Percentiles rank a stretch among this genome's conserved stretches.
These are phyloP conservation scores for Proteles cristata DNA, from an alignment of 2,113 vertebrate genomes.

Conservation along the genomic window DNA sequence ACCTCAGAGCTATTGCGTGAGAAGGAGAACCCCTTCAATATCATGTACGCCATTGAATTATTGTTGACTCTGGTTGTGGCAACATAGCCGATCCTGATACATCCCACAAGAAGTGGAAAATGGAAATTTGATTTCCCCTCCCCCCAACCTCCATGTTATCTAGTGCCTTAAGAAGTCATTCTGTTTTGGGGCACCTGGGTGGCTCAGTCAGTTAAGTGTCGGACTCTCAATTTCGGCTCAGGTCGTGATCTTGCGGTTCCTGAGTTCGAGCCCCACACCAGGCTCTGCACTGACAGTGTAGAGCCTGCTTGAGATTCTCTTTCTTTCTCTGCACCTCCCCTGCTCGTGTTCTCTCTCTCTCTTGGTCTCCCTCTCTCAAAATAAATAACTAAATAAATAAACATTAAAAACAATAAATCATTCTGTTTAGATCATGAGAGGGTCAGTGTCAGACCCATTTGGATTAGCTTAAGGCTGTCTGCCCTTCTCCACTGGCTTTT, in stretches of 20 bases:
- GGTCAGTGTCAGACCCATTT: neutral
- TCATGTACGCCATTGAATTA: neutral
- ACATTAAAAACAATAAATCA: neutral
- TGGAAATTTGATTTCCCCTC: neutral
- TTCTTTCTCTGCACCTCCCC: no score
- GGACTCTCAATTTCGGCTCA: no score
- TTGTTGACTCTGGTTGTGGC: neutral
- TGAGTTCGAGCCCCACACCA: no score
- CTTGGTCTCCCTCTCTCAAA: no score
- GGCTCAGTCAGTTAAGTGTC: no score
- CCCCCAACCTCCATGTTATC: neutral
- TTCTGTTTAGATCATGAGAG: neutral
- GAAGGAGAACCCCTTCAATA: neutral
- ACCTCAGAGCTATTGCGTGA: neutral
- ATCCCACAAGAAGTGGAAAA: neutral
- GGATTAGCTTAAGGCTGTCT: neutral
- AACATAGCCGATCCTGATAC: neutral
- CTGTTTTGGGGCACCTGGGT: neutral
- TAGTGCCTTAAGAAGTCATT: neutral
- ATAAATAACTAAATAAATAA: no score
- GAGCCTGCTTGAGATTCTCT: no score
- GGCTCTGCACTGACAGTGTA: no score
- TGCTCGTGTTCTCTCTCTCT: no score
- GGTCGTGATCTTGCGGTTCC: no score
- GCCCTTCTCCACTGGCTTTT: neutral